Evolutionary conservation across 2,797 vertebrate species (phyloP).

Genomic region (Argentina silus): DNA sequence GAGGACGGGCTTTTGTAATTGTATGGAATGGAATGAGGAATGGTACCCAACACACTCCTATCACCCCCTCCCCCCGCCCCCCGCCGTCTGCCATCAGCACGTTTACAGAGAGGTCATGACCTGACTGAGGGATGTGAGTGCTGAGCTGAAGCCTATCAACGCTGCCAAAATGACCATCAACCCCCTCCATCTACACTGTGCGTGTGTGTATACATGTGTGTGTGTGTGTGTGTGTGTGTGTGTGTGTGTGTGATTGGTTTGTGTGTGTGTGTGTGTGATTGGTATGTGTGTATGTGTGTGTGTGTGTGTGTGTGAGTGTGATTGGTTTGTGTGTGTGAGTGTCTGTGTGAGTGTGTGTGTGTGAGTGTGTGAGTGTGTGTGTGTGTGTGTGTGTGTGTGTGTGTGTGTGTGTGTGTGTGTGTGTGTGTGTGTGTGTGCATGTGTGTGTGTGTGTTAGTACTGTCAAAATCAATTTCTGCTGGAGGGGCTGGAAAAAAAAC

Average conservation of each 20-base stretch:
- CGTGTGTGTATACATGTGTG: not conserved
- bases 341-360: constrained; percentile 16
- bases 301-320: too few relatives aligned
- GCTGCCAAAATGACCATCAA: constrained; percentile 30
- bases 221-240: not conserved
- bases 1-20: too few relatives aligned
- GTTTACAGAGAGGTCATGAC: constrained; percentile 77
- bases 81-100: constrained; percentile 55
- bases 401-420: not conserved
- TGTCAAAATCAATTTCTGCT: constrained; percentile 1
- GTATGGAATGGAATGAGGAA: too few relatives aligned
- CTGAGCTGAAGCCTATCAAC: constrained; percentile 71
- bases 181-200: constrained; percentile 10
- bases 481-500: not conserved
- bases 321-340: not conserved
- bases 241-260: not conserved
- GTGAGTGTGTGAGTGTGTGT: not conserved
- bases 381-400: constrained; percentile 3
- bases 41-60: constrained; percentile 6
- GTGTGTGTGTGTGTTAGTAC: not conserved
- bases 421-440: not conserved
- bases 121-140: constrained; percentile 71
- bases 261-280: not conserved
- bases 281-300: constrained; percentile 4
- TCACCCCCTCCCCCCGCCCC: constrained; percentile 26